These are phyloP conservation scores for Indicator indicator DNA, from an alignment of 2,113 vertebrate genomes.

Conservation along the genomic window DNA sequence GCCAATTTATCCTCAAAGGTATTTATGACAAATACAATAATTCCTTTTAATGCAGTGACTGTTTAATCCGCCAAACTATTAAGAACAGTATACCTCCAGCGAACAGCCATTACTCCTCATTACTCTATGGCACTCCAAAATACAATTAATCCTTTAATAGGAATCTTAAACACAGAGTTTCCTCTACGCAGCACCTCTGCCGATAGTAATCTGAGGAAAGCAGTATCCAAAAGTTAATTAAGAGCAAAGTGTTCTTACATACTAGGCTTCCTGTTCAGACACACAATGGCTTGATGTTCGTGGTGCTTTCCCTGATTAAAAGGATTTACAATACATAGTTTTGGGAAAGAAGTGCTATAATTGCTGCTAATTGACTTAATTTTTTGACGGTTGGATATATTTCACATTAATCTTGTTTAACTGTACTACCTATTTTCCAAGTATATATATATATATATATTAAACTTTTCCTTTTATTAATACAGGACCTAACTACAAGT, in stretches of 20 bases:
- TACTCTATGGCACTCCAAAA: constrained; percentile 69
- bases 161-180: constrained; percentile 50
- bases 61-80: constrained; percentile 70
- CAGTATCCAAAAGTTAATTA: constrained; percentile 49
- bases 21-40: constrained; percentile 78
- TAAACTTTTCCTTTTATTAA: constrained; percentile 52
- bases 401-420: constrained; percentile 50
- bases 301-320: constrained; percentile 48
- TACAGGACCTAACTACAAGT: constrained; percentile 2
- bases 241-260: constrained; percentile 23
- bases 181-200: constrained; percentile 43
- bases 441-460: constrained; percentile 49
- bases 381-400: constrained; percentile 54
- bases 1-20: constrained; percentile 75
- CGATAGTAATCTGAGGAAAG: constrained; percentile 26
- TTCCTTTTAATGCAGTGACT: constrained; percentile 70
- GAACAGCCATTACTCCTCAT: constrained; percentile 60
- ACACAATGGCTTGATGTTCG: constrained; percentile 34
- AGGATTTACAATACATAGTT: constrained; percentile 55
- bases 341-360: constrained; percentile 60
- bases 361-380: constrained; percentile 68
- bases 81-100: constrained; percentile 60
- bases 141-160: constrained; percentile 72
- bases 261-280: constrained; percentile 57
- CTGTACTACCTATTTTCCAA: constrained; percentile 32